These are phyloP conservation scores for Aphidius gifuensis DNA, from an alignment of 1,140 invertebrate genomes.

Conservation along the genomic window DNA sequence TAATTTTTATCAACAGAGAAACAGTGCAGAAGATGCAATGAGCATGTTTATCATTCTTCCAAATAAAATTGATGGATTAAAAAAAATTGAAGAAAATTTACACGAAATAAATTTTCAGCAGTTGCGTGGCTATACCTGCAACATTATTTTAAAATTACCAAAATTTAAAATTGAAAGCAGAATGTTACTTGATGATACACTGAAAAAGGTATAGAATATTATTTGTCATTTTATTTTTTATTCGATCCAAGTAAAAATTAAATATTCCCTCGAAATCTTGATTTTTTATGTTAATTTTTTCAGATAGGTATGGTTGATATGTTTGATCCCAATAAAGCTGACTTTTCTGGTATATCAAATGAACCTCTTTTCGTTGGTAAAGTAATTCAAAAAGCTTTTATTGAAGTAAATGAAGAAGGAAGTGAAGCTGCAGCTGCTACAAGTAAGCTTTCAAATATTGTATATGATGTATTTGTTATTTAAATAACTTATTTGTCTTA, in stretches of 20 bases:
- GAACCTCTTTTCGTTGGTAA: slow-evolving; percentile 41
- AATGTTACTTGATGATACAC: slow-evolving; percentile 57
- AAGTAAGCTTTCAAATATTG: slow-evolving; percentile 48
- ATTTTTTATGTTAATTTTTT: neutral
- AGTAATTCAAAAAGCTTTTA: slow-evolving; percentile 69
- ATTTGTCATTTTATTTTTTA: neutral
- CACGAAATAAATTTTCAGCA: slow-evolving; percentile 42
- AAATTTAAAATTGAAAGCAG: slow-evolving; percentile 70
- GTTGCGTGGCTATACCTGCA: slow-evolving; percentile 37
- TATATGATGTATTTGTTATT: no score
- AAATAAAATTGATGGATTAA: slow-evolving; percentile 50
- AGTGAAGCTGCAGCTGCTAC: slow-evolving; percentile 75
- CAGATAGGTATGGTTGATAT: slow-evolving; percentile 56
- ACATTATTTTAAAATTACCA: slow-evolving; percentile 61
- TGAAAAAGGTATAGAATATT: slow-evolving; percentile 56
- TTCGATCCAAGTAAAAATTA: no score
- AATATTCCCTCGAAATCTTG: no score
- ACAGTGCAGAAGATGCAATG: slow-evolving; percentile 54
- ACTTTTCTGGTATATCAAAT: no score
- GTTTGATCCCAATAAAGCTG: slow-evolving; percentile 39
- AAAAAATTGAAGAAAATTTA: slow-evolving; percentile 50
- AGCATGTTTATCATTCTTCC: slow-evolving; percentile 59
- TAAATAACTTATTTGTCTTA: no score
- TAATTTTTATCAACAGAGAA: no score
- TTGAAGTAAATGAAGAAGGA: slow-evolving; percentile 74